phyloP scores from a whole-genome alignment of 2,113 vertebrate genomes.

The Tetrao urogallus region DNA sequence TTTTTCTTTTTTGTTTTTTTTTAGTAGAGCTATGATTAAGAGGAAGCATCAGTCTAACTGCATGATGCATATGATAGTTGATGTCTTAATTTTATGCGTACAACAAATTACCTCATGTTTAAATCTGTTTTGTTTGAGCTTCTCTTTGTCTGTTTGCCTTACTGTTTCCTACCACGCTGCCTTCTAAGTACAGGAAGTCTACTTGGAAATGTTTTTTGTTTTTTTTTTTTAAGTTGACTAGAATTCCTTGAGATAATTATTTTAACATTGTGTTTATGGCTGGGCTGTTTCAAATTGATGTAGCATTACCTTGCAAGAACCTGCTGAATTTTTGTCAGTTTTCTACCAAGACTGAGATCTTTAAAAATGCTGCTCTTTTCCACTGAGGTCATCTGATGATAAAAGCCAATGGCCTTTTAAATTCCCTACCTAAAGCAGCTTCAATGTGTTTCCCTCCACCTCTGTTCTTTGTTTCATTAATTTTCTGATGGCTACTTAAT shows the following conservation, averaged over 20 bases:
- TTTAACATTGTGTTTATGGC: slow-evolving; percentile 21
- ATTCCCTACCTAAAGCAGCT: neutral
- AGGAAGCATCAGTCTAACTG: neutral
- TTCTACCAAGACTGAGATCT: neutral
- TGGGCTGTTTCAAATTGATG: neutral
- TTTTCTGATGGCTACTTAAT: neutral
- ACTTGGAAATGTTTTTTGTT: neutral
- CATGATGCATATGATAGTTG: neutral
- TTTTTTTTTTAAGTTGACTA: neutral
- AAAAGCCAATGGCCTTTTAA: neutral
- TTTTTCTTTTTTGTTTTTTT: neutral
- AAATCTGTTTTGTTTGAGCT: slow-evolving; percentile 9
- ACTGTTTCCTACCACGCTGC: neutral
- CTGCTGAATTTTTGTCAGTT: neutral
- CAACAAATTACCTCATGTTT: neutral
- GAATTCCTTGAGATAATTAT: neutral
- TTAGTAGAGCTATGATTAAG: neutral
- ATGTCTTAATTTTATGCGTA: neutral
- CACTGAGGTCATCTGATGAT: neutral
- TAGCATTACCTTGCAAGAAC: neutral
- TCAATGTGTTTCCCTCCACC: neutral
- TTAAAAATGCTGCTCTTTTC: neutral
- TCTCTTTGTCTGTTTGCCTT: neutral
- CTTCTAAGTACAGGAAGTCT: neutral
- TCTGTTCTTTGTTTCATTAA: neutral